phyloP scores from a whole-genome alignment of 2,113 vertebrate species.

The Pica pica region DNA sequence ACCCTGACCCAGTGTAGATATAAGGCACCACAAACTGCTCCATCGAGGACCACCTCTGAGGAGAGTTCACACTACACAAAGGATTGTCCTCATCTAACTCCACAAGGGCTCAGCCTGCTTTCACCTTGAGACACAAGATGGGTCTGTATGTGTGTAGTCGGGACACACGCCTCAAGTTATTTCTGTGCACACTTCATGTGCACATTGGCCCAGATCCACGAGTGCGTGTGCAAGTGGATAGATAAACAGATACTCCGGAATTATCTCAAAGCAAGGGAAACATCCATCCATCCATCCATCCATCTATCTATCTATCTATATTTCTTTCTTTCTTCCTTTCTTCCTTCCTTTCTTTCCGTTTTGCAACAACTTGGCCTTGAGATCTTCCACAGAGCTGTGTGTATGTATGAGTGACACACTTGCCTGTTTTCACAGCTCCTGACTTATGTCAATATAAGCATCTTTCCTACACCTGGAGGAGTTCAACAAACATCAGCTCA shows the following conservation, averaged over 20 bases:
- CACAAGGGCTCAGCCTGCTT: background rate
- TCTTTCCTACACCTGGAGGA: slow-evolving; percentile 69
- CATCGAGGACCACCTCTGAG: background rate
- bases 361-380: background rate
- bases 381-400: background rate
- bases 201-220: rapidly evolving
- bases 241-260: background rate
- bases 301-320: no score
- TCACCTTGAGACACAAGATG: background rate
- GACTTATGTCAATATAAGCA: slow-evolving; percentile 48
- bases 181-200: background rate
- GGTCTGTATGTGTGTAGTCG: rapidly evolving
- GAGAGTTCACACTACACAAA: background rate
- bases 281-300: no score
- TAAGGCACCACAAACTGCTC: background rate
- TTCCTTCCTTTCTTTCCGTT: background rate
- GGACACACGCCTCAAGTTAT: background rate
- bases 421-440: slow-evolving; percentile 57
- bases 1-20: background rate
- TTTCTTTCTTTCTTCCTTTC: no score
- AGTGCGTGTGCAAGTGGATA: background rate
- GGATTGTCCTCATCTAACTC: background rate
- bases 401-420: background rate
- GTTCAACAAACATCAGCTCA: slow-evolving; percentile 62
- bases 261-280: slow-evolving; percentile 13